Percentiles rank a stretch among this genome's conserved stretches.
These are phyloP conservation scores for Danio rerio DNA, from an alignment of 2,113 vertebrate genomes.

Conservation along the genomic window DNA sequence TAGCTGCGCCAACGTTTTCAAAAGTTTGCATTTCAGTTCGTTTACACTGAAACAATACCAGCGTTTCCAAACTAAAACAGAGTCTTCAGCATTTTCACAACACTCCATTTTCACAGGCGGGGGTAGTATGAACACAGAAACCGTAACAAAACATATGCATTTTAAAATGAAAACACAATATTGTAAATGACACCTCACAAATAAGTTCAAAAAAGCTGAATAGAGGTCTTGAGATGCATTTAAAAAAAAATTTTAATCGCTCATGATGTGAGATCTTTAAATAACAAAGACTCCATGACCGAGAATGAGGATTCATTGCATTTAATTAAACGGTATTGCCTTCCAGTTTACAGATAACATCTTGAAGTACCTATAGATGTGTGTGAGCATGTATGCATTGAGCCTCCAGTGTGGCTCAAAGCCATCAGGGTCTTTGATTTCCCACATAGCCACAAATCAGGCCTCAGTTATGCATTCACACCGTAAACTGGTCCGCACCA, in stretches of 20 bases:
- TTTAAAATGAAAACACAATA: too few relatives aligned
- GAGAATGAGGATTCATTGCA: neutral
- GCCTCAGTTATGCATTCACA: constrained; percentile 72
- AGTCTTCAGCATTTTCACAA: too few relatives aligned
- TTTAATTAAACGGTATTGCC: neutral
- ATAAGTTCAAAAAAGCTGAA: too few relatives aligned
- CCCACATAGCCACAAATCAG: constrained; percentile 74
- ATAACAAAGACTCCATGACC: neutral
- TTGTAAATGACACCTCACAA: too few relatives aligned
- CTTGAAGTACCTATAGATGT: constrained; percentile 4
- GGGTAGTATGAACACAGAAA: too few relatives aligned
- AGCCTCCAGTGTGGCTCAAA: constrained; percentile 46
- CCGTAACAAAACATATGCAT: too few relatives aligned
- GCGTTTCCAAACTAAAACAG: too few relatives aligned
- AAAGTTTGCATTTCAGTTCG: too few relatives aligned
- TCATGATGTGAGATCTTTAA: neutral
- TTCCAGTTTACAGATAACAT: constrained; percentile 4
- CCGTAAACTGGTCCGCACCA: constrained; percentile 66
- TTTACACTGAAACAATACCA: too few relatives aligned
- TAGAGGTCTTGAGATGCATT: neutral
- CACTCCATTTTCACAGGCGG: too few relatives aligned
- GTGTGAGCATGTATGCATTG: neutral
- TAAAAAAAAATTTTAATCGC: neutral
- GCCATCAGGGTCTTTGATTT: constrained; percentile 48
- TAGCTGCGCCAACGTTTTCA: too few relatives aligned